These are phyloP conservation scores for Sebastes fasciatus DNA, from an alignment of 2,113 vertebrate genomes.

Conservation along the genomic window DNA sequence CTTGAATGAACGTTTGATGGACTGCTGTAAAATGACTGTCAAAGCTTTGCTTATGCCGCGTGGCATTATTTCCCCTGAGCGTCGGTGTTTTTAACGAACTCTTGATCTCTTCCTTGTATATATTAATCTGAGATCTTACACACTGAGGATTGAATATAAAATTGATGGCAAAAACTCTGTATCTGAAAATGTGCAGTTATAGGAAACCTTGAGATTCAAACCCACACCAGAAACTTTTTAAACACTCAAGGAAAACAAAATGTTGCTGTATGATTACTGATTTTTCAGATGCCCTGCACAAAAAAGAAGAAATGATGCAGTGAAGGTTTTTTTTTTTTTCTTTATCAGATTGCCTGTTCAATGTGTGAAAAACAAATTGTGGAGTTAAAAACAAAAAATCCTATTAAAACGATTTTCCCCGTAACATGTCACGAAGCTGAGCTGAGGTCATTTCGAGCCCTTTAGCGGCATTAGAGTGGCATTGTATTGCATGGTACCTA, in stretches of 20 bases:
- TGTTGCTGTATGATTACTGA: not conserved
- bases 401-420: slow-evolving; percentile 68
- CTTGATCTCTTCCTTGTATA: slow-evolving; percentile 46
- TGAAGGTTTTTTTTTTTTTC: slow-evolving; percentile 54
- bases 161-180: slow-evolving; percentile 2
- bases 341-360: slow-evolving; percentile 68
- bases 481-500: slow-evolving; percentile 43
- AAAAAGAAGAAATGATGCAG: slow-evolving; percentile 39
- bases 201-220: slow-evolving; percentile 12
- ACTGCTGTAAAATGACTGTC: slow-evolving; percentile 60
- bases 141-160: slow-evolving; percentile 40
- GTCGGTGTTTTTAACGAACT: slow-evolving; percentile 62
- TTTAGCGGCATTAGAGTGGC: slow-evolving; percentile 26
- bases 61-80: slow-evolving; percentile 43
- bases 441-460: slow-evolving; percentile 50
- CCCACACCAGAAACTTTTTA: not conserved
- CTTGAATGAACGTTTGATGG: slow-evolving; percentile 45
- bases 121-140: slow-evolving; percentile 47
- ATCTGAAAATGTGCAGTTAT: slow-evolving; percentile 18
- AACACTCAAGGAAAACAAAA: slow-evolving; percentile 10
- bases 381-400: slow-evolving; percentile 55
- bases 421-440: slow-evolving; percentile 42
- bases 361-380: slow-evolving; percentile 59
- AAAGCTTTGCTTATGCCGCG: slow-evolving; percentile 36
- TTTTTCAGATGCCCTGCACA: slow-evolving; percentile 17